A percentile compares a stretch with the other conserved stretches of the same genome.
These are phyloP conservation scores for Dendronephthya gigantea DNA, from an alignment of 64 coral and sea anemone genomes.

Conservation along the genomic window DNA sequence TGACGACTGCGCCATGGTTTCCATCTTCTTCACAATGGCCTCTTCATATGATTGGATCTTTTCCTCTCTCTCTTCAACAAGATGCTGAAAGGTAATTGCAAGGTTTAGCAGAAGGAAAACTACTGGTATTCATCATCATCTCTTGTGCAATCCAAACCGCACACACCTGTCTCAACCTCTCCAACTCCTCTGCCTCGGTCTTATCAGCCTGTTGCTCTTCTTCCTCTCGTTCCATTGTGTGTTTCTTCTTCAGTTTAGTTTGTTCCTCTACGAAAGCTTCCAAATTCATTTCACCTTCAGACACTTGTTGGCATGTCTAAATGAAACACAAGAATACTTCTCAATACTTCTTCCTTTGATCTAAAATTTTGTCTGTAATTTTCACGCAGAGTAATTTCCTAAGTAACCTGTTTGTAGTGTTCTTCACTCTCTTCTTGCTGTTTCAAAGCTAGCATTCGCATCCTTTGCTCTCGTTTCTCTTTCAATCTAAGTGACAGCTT, in stretches of 20 bases:
- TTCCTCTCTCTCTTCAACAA: background rate
- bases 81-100: background rate
- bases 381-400: background rate
- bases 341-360: background rate
- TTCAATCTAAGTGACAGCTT: background rate
- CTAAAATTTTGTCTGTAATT: no score
- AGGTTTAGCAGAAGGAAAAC: background rate
- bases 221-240: background rate
- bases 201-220: background rate
- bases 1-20: background rate
- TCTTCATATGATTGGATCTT: conserved; percentile 1
- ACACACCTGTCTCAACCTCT: background rate
- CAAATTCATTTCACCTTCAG: background rate
- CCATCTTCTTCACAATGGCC: background rate
- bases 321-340: background rate
- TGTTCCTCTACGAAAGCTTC: background rate
- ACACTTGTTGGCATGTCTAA: background rate
- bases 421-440: background rate
- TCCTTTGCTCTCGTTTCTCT: background rate
- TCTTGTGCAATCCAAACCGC: background rate
- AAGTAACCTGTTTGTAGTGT: background rate
- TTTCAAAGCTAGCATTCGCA: background rate
- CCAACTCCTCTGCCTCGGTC: background rate
- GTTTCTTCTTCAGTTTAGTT: background rate
- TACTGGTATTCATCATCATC: background rate